These are phyloP conservation scores for Belonocnema kinseyi DNA, from an alignment of 1,140 invertebrate species.

Conservation along the genomic window DNA sequence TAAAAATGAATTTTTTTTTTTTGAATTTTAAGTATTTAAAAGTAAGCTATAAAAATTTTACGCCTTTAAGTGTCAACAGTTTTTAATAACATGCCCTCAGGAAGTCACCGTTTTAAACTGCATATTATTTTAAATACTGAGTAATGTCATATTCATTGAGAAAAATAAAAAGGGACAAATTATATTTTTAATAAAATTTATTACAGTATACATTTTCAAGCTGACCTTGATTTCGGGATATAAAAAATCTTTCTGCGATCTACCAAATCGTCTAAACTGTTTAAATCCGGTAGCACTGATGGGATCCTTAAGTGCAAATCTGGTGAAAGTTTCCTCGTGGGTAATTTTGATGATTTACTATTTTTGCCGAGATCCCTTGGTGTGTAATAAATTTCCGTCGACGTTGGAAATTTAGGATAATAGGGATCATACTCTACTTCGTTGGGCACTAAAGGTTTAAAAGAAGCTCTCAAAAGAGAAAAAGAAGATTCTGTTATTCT, in stretches of 20 bases:
- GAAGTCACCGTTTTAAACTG: too few relatives aligned
- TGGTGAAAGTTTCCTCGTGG: constrained; percentile 34
- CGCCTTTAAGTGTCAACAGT: too few relatives aligned
- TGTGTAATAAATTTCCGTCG: constrained; percentile 62
- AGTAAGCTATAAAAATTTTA: too few relatives aligned
- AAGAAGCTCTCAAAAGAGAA: constrained; percentile 43
- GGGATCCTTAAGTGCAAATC: constrained; percentile 55
- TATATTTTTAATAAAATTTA: too few relatives aligned
- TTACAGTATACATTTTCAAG: background rate
- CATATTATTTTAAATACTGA: too few relatives aligned
- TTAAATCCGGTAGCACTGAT: constrained; percentile 61
- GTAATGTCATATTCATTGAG: too few relatives aligned
- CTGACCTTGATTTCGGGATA: constrained; percentile 53
- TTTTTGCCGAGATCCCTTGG: constrained; percentile 30
- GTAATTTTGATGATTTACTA: constrained; percentile 38
- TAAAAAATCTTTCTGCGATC: constrained; percentile 66
- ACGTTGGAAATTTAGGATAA: constrained; percentile 57
- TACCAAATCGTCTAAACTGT: constrained; percentile 63
- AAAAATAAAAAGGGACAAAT: too few relatives aligned
- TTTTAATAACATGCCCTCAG: too few relatives aligned
- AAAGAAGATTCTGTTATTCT: constrained; percentile 56
- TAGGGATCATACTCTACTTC: constrained; percentile 64
- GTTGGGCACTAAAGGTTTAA: constrained; percentile 52
- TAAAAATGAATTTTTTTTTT: too few relatives aligned
- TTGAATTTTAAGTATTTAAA: too few relatives aligned